A percentile compares a stretch with the other conserved stretches of the same genome.
phyloP scores from a whole-genome alignment of 2,888 invertebrate species.

The Lacanobia wlatinum region DNA sequence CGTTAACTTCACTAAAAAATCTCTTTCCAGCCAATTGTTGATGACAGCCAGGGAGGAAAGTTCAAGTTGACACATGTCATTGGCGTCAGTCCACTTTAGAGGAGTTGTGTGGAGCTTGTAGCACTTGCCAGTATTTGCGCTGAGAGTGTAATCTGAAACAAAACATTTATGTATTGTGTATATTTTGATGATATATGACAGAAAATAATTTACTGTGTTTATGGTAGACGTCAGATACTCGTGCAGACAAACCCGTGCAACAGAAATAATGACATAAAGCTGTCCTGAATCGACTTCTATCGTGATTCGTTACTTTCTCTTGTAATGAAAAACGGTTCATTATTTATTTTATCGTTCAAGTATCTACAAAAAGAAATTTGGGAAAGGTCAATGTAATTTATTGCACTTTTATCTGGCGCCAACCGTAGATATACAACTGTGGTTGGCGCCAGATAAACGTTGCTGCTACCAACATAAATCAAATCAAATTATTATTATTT shows the following conservation, averaged over 20 bases:
- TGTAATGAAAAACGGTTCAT: too few relatives aligned
- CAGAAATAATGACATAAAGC: too few relatives aligned
- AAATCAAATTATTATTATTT: not conserved
- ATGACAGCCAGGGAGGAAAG: slow-evolving; percentile 78
- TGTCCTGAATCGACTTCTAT: too few relatives aligned
- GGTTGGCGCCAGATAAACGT: too few relatives aligned
- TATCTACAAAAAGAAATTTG: too few relatives aligned
- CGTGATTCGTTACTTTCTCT: too few relatives aligned
- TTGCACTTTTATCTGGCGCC: too few relatives aligned
- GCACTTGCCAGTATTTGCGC: slow-evolving; percentile 71
- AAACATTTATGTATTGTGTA: not conserved
- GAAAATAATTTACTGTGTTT: not conserved
- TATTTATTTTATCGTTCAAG: too few relatives aligned
- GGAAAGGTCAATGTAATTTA: too few relatives aligned
- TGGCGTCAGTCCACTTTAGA: slow-evolving; percentile 79
- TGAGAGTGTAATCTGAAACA: slow-evolving; percentile 77
- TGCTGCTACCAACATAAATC: not conserved
- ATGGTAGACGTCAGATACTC: too few relatives aligned
- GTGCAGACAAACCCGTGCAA: too few relatives aligned
- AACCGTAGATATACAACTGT: too few relatives aligned
- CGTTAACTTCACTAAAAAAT: slow-evolving; percentile 38
- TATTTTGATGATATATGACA: not conserved
- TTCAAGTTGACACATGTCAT: slow-evolving; percentile 75
- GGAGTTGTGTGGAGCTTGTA: slow-evolving; percentile 81
- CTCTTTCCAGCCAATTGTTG: slow-evolving; percentile 61